Conservation (phyloP, 2,888 invertebrate species). For the Xestia sexstrigata region DNA sequence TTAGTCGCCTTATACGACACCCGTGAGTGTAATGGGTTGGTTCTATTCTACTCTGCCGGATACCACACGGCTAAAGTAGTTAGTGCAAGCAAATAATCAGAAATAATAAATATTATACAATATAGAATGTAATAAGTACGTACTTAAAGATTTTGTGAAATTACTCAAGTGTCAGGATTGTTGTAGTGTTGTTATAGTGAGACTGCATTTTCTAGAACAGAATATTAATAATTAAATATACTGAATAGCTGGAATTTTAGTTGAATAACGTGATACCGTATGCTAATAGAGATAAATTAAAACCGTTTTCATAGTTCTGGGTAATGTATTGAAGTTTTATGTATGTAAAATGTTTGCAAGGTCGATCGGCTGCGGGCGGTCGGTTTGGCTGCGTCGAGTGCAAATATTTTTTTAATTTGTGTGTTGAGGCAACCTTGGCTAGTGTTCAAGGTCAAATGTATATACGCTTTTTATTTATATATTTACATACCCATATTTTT, state of each 20-base stretch:
- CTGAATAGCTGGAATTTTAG: background rate
- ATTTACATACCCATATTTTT: background rate
- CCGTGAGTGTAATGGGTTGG: too few relatives aligned
- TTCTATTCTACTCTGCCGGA: too few relatives aligned
- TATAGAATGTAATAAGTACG: background rate
- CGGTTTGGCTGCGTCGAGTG: background rate
- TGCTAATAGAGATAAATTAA: slow-evolving; percentile 7
- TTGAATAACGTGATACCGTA: slow-evolving; percentile 15
- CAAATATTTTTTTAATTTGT: slow-evolving; percentile 1
- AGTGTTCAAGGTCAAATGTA: slow-evolving; percentile 10
- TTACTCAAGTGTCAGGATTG: background rate
- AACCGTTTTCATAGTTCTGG: background rate
- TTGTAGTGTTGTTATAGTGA: background rate
- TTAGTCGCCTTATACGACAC: too few relatives aligned
- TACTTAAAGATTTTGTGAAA: too few relatives aligned
- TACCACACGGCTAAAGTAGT: too few relatives aligned
- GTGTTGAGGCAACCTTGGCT: background rate
- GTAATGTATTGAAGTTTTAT: slow-evolving; percentile 19
- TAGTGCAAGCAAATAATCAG: background rate
- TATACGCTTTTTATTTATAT: background rate
- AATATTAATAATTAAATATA: background rate
- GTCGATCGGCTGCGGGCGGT: too few relatives aligned
- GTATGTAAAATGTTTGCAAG: slow-evolving; percentile 15
- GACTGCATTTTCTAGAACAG: background rate
- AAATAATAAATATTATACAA: background rate